These are phyloP conservation scores for Hylaeus volcanicus DNA, from an alignment of 1,140 invertebrate genomes.

Conservation along the genomic window DNA sequence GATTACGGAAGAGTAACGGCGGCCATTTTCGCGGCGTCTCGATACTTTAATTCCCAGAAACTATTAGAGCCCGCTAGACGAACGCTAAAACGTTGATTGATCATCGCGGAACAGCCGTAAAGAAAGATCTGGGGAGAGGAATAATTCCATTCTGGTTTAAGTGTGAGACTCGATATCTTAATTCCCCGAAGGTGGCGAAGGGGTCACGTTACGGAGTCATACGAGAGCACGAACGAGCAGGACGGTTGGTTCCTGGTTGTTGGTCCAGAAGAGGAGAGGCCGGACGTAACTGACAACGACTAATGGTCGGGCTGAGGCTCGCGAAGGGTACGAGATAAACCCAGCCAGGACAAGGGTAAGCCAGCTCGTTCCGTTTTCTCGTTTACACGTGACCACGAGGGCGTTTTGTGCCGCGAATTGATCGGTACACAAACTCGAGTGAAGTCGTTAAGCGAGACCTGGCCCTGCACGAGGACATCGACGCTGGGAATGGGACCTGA, in stretches of 20 bases:
- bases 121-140: conserved; percentile 21
- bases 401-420: conserved; percentile 52
- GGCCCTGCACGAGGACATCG: conserved; percentile 33
- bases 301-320: conserved; percentile 66
- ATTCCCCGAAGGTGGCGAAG: conserved; percentile 67
- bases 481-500: background rate
- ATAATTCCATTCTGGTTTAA: conserved; percentile 64
- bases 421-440: conserved; percentile 29
- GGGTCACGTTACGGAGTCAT: conserved; percentile 72
- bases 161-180: conserved; percentile 70
- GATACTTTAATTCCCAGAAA: conserved; percentile 20
- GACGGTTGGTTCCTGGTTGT: conserved; percentile 48
- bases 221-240: conserved; percentile 34
- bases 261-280: conserved; percentile 67
- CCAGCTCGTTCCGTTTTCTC: conserved; percentile 69
- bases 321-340: conserved; percentile 65
- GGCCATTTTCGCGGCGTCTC: background rate
- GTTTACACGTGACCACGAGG: conserved; percentile 61
- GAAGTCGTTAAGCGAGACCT: conserved; percentile 50
- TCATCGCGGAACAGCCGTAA: conserved; percentile 24
- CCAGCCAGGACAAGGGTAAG: conserved; percentile 58
- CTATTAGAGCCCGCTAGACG: conserved; percentile 21
- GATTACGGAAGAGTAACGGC: background rate
- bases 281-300: conserved; percentile 74
- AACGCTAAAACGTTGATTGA: conserved; percentile 33